phyloP scores from a whole-genome alignment of 2,797 vertebrate species.

The Amphiprion clarkii region DNA sequence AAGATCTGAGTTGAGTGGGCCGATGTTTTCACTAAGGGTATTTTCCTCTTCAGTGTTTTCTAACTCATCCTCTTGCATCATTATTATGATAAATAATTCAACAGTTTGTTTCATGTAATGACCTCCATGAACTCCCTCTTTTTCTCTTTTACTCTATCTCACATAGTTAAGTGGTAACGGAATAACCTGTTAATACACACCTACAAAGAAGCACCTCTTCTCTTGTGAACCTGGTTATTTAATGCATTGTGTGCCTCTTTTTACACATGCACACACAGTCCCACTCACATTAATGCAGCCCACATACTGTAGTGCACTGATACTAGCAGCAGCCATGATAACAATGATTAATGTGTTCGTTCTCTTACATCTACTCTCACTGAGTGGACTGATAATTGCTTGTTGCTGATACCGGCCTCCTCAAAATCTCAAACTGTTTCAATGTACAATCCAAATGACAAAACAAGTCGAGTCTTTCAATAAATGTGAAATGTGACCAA shows the following conservation, averaged over 20 bases:
- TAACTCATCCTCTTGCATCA: slow-evolving; percentile 51
- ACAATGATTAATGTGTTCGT: slow-evolving; percentile 82
- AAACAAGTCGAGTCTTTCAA: slow-evolving; percentile 18
- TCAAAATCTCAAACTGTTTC: slow-evolving; percentile 52
- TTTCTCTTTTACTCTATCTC: slow-evolving; percentile 13
- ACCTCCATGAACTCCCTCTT: slow-evolving; percentile 38
- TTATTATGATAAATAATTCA: slow-evolving; percentile 76
- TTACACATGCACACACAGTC: slow-evolving; percentile 47
- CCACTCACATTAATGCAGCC: slow-evolving; percentile 71
- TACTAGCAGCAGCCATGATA: slow-evolving; percentile 71
- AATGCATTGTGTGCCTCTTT: slow-evolving; percentile 37
- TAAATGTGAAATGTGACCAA: background rate
- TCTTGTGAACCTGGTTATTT: slow-evolving; percentile 46
- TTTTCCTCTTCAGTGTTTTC: slow-evolving; percentile 54
- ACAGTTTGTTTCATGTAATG: slow-evolving; percentile 70
- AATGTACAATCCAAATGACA: slow-evolving; percentile 48
- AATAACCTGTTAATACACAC: slow-evolving; percentile 46
- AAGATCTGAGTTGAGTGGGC: slow-evolving; percentile 51
- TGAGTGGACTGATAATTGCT: slow-evolving; percentile 75
- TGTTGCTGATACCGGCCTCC: slow-evolving; percentile 65
- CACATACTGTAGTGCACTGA: slow-evolving; percentile 73
- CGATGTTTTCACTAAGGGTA: slow-evolving; percentile 38
- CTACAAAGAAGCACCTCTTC: slow-evolving; percentile 38
- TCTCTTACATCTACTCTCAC: slow-evolving; percentile 71
- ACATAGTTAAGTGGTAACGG: slow-evolving; percentile 39